Evolutionary conservation across 2,888 invertebrate species (phyloP), one percentile per base, ranked within the genome.

Genomic region (Folsomia candida): DNA sequence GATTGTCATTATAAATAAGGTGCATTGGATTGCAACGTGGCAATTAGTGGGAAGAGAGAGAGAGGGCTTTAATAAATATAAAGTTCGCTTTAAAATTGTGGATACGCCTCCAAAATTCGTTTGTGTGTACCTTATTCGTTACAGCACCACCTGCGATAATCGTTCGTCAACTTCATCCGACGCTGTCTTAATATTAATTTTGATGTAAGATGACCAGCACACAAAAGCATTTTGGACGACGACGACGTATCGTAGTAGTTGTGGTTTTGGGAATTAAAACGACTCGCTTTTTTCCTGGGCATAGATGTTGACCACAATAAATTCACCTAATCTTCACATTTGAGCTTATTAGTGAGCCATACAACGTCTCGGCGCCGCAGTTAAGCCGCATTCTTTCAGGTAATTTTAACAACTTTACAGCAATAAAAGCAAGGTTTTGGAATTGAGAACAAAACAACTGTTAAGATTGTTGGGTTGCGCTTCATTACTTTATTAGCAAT

Each of bases 401-500:
- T 54, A 54, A 54, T 54, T 54, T 22, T 22, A 54, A 54, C 54
- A 54, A 54, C 54, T 54, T 54, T 54, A 54, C 54, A 54, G 54
- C 20, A 54, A 54, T 54, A 54, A 54, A 54, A 54, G 54, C 18
- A 37, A 37, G 37, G 14, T 37, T 37, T 37, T 54, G 54, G 54
- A 54, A 54, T 22, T 18, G 54, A 54, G 54, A 54, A 54, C 54
- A 54, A 54, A 37, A 37, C 37, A 37, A 14, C 14, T 37, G 37
- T 37, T 37, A 37, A 37, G 37, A n/a, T 14, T 37, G 37, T 37
- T 4, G 3, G 20, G 22, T 59, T 59, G 22, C 6, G 29, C n/a
- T 28, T 61, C 61, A 61, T 61, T 61, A 61, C 61, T 61, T 61
- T 61, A 61, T 61, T 61, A 61, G 61, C 61, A 61, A 61, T 61